Base-by-base conservation (phyloP, 2,888 invertebrate genomes). In the Athrips mouffetella region DNA sequence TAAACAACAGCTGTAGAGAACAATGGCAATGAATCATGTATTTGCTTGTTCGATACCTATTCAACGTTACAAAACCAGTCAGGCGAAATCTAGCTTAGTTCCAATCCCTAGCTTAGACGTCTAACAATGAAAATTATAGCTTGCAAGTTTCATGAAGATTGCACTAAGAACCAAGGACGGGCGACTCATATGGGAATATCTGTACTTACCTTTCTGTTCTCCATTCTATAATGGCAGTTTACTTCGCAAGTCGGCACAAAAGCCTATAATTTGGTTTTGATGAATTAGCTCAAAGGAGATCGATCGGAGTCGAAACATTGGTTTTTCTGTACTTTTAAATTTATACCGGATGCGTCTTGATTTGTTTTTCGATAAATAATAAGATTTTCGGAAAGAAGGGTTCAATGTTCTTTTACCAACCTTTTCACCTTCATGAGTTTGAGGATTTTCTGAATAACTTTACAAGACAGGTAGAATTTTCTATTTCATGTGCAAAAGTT, bases 231-330 rank as follows among this genome's bases (percentile, higher is more conserved):
- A 27, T 16, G 47, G 46, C 45, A 15, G 21, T 44, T 44, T 31
- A 31, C 31, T 21, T 44, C 21, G 21, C 44, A 39, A 51, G 51
- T 57, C 73, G 75, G 73, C 68, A 55, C 60, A 58, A 60, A 53
- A 65, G 62, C 64, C 73, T 80, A 70, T 80, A 80, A 84, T 83
- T 81, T 80, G 59, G 63, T 73, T 73, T 72, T 79, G 83, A 82
- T 80, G 71, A 76, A 81, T 83, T 79, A 82, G 69, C 73, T 63
- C 66, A 76, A 75, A 64, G 68, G 71, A 73, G 71, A 72, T 67
- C 75, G 70, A 77, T 73, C 66, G 72, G 63, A 67, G 64, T 60
- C 60, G 65, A 60, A 60, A 65, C 57, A 62, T 64, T 60, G 60
- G 63, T 60, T 60, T 61, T 67, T 66, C 10, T 62, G 61, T 65